These are phyloP conservation scores for Smutsia gigantea DNA, from an alignment of 2,797 vertebrate genomes.

Conservation along the genomic window DNA sequence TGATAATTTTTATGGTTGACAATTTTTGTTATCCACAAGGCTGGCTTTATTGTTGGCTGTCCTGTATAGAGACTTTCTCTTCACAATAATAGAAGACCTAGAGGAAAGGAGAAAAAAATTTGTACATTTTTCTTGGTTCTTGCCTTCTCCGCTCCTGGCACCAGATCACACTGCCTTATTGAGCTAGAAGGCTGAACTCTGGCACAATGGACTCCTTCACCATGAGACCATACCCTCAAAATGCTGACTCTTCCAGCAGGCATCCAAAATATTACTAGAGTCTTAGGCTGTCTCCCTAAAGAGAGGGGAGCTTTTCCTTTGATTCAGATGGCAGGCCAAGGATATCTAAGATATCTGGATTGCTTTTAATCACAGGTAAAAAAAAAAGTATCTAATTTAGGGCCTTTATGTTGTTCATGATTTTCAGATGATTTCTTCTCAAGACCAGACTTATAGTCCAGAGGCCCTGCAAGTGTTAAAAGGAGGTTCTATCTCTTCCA, in stretches of 20 bases:
- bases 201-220: neutral
- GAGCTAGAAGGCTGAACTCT: neutral
- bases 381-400: neutral
- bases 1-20: conserved; percentile 27
- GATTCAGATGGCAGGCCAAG: neutral
- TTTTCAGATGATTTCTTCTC: conserved; percentile 32
- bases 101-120: conserved; percentile 47
- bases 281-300: neutral
- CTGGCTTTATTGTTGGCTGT: conserved; percentile 64
- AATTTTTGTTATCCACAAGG: neutral
- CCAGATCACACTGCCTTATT: neutral
- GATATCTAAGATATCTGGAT: neutral
- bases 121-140: neutral
- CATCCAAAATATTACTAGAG: neutral
- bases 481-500: neutral
- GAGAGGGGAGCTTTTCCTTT: neutral
- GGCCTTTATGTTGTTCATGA: neutral
- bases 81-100: conserved; percentile 57
- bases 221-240: neutral
- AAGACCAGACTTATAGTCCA: neutral
- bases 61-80: conserved; percentile 1
- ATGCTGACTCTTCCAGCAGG: neutral
- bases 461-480: neutral
- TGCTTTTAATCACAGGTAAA: neutral
- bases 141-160: neutral